Evolutionary conservation across 1,140 invertebrate genomes (phyloP).

Genomic region (Pogonomyrmex barbatus): DNA sequence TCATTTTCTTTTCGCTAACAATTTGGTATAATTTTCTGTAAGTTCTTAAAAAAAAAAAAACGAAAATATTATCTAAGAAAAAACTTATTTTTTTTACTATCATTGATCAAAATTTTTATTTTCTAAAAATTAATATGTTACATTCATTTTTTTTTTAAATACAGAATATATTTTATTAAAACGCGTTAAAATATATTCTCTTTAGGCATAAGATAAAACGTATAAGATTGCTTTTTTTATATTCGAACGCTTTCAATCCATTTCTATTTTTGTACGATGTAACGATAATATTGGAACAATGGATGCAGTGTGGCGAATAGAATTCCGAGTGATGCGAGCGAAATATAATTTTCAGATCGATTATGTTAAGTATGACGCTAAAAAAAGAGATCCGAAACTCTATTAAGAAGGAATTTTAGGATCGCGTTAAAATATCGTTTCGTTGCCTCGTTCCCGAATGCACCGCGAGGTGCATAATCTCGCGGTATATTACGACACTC

Average conservation of each 20-base stretch:
- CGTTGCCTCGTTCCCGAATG: slow-evolving; percentile 23
- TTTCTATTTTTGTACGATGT: background rate
- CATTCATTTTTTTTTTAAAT: background rate
- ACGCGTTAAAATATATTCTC: background rate
- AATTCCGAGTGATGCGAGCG: background rate
- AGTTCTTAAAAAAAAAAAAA: background rate
- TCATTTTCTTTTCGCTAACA: background rate
- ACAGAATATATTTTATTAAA: background rate
- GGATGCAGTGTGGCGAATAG: background rate
- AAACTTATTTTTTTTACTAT: background rate
- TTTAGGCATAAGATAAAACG: background rate
- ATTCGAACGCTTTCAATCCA: background rate
- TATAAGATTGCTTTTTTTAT: background rate
- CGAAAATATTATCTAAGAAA: background rate
- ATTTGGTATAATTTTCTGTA: background rate
- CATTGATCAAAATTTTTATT: background rate
- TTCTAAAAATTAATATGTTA: background rate
- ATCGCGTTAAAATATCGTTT: slow-evolving; percentile 43
- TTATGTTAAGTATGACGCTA: slow-evolving; percentile 27
- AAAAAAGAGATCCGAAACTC: background rate
- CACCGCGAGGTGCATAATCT: slow-evolving; percentile 29
- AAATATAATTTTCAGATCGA: slow-evolving; percentile 25
- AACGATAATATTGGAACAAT: background rate
- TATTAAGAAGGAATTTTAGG: slow-evolving; percentile 40
- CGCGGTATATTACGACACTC: slow-evolving; percentile 54